These are phyloP conservation scores for Galago senegalensis DNA, from an alignment of 2,797 vertebrate genomes.

Conservation along the genomic window DNA sequence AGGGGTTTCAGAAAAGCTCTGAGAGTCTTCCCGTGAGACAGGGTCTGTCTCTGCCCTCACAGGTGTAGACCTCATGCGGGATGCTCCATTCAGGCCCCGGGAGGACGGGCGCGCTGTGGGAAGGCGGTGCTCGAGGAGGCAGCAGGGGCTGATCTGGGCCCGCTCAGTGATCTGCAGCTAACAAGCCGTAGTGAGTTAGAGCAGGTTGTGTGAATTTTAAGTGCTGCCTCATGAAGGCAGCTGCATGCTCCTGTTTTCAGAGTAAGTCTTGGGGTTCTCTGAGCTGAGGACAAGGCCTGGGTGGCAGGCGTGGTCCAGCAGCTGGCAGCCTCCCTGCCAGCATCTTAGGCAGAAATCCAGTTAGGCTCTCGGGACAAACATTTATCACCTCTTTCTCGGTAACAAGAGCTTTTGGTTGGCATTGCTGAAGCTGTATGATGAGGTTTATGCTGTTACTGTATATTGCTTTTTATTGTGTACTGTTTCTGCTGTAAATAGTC, in stretches of 20 bases:
- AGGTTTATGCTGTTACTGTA: slow-evolving; percentile 7
- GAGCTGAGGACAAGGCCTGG: neutral
- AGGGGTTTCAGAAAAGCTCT: neutral
- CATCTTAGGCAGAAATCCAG: neutral
- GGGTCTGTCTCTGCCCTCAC: accelerated
- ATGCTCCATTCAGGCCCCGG: accelerated
- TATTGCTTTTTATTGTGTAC: slow-evolving; percentile 39
- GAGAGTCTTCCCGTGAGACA: accelerated
- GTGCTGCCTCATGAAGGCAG: neutral
- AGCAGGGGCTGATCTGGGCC: neutral
- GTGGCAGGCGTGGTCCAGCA: accelerated
- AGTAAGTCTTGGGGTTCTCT: neutral
- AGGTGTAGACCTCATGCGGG: accelerated
- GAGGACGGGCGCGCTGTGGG: accelerated
- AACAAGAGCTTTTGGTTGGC: neutral
- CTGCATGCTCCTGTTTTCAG: neutral
- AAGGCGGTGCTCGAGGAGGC: neutral
- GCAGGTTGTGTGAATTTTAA: neutral
- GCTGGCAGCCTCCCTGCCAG: neutral
- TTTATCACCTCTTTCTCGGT: neutral
- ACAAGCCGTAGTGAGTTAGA: neutral
- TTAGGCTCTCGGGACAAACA: neutral
- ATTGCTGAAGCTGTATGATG: neutral
- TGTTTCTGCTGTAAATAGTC: slow-evolving; percentile 67
- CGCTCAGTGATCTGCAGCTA: neutral